These are phyloP conservation scores for Eufriesea mexicana DNA, from an alignment of 1,140 invertebrate genomes.

Conservation along the genomic window DNA sequence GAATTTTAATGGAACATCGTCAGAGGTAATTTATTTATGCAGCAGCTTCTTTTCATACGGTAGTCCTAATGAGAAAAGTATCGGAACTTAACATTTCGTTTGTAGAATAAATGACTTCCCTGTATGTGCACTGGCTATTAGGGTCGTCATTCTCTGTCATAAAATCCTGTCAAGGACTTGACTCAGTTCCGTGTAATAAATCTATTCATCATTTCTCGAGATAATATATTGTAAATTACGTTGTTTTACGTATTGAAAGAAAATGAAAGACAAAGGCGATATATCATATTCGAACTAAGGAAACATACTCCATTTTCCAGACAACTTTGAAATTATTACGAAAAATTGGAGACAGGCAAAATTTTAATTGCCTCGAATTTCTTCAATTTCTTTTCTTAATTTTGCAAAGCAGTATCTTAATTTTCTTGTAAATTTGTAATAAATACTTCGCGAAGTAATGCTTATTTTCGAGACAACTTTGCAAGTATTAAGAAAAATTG, in stretches of 20 bases:
- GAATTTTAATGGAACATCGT: not conserved
- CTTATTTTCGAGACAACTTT: too few relatives aligned
- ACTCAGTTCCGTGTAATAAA: not conserved
- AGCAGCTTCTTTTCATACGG: not conserved
- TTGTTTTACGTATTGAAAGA: not conserved
- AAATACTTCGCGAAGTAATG: not conserved
- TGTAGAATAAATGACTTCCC: not conserved
- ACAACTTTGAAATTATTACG: too few relatives aligned
- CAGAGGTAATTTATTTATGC: not conserved
- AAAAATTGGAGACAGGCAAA: too few relatives aligned
- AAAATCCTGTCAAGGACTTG: not conserved
- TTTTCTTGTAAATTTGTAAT: not conserved
- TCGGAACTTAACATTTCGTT: not conserved
- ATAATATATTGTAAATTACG: not conserved
- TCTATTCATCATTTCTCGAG: not conserved
- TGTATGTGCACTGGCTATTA: not conserved
- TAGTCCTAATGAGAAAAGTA: not conserved
- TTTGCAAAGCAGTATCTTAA: not conserved
- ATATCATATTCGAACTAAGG: too few relatives aligned
- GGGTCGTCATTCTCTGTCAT: not conserved
- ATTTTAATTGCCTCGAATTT: too few relatives aligned
- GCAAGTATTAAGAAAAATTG: too few relatives aligned
- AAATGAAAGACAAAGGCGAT: too few relatives aligned
- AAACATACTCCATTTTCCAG: too few relatives aligned
- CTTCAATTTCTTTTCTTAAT: too few relatives aligned